phyloP scores from a whole-genome alignment of 2,113 vertebrate species.

The Vidua macroura region DNA sequence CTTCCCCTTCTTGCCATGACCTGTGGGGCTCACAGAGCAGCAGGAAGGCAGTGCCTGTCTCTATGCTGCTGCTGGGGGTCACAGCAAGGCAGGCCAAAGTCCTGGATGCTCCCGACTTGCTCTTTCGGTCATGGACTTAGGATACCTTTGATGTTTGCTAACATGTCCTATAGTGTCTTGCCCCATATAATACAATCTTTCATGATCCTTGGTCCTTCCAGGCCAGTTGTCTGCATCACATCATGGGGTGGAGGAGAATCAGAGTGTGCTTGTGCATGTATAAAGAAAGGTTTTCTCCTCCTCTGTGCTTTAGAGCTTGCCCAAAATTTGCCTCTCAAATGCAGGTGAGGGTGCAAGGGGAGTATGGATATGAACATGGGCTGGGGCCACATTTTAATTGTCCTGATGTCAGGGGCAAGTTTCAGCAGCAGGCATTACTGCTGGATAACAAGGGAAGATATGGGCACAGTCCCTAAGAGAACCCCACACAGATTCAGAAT shows the following conservation, averaged over 20 bases:
- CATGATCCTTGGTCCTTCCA: not conserved
- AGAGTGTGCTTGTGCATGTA: not conserved
- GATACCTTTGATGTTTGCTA: not conserved
- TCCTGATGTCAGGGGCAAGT: not conserved
- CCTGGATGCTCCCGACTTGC: not conserved
- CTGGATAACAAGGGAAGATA: not conserved
- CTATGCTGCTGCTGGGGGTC: fast-evolving
- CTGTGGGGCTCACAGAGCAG: not conserved
- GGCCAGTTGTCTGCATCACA: not conserved
- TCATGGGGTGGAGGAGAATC: not conserved
- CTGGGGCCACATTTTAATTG: not conserved
- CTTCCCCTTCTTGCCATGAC: not conserved
- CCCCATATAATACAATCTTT: not conserved
- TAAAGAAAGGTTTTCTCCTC: not conserved
- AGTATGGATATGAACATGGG: not conserved
- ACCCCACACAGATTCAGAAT: not conserved
- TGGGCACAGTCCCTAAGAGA: not conserved
- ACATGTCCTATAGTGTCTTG: not conserved
- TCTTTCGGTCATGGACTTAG: not conserved
- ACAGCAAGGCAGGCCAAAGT: not conserved
- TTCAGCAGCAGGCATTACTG: not conserved
- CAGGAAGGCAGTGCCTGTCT: not conserved
- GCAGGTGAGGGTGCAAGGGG: not conserved
- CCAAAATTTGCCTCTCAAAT: not conserved
- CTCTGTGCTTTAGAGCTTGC: not conserved